A percentile compares a stretch with the other conserved stretches of the same genome.
Conservation (phyloP, 2,797 vertebrate species). For the Melanitta fusca region DNA sequence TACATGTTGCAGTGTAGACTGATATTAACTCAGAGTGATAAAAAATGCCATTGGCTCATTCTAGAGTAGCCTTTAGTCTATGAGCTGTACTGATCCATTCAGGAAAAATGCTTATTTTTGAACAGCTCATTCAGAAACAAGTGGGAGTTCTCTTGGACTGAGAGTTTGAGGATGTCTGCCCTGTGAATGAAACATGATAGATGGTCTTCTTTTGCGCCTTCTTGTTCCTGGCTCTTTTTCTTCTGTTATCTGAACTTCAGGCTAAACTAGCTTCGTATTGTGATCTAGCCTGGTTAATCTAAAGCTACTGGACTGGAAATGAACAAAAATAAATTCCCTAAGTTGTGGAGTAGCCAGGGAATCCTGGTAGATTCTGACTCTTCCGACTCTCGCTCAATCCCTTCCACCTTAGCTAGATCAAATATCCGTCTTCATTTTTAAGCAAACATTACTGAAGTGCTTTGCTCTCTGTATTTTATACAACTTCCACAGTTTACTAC, state of each 20-base stretch:
- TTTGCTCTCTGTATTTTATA: background rate
- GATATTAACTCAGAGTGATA: background rate
- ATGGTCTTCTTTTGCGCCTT: background rate
- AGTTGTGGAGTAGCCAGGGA: background rate
- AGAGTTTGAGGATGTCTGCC: background rate
- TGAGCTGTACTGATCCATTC: constrained; percentile 13
- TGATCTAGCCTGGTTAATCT: background rate
- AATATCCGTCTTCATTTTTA: background rate
- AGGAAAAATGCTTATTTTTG: background rate
- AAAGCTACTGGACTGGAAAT: background rate
- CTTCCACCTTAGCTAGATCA: background rate
- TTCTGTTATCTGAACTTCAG: background rate
- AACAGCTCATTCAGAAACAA: background rate
- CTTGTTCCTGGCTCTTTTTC: background rate
- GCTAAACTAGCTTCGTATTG: background rate
- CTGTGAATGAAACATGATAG: background rate
- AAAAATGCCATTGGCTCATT: constrained; percentile 15
- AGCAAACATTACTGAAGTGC: background rate
- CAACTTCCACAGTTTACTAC: background rate
- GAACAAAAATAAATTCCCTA: background rate
- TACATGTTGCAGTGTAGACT: background rate
- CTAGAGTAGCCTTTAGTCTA: background rate
- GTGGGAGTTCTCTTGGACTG: constrained; percentile 38
- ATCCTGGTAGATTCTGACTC: background rate
- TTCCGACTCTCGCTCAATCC: background rate